These are phyloP conservation scores for Scaptomyza pallida DNA, from an alignment of 1,140 invertebrate genomes.

Conservation along the genomic window DNA sequence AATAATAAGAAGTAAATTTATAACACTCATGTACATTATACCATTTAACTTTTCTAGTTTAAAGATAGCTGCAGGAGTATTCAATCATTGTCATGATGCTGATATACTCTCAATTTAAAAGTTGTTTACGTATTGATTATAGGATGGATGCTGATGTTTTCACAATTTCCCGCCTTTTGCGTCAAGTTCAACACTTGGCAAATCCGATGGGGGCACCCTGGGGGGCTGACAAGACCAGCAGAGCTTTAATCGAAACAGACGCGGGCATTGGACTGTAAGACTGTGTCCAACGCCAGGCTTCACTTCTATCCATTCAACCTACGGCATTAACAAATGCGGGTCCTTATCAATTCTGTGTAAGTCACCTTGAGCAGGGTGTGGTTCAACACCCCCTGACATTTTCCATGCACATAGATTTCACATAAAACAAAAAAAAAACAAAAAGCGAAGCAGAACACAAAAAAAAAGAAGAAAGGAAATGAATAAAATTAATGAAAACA, in stretches of 20 bases:
- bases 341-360: background rate
- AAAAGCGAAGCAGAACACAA: background rate
- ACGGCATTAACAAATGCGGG: background rate
- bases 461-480: background rate
- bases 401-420: background rate
- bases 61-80: too few relatives aligned
- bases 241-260: background rate
- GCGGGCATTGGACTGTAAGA: background rate
- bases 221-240: background rate
- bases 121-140: background rate
- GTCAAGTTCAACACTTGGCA: background rate
- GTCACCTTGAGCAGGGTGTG: slow-evolving; percentile 17
- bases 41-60: too few relatives aligned
- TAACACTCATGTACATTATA: too few relatives aligned
- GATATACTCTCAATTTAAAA: background rate
- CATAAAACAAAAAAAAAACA: slow-evolving; percentile 1
- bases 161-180: background rate
- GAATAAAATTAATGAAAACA: slow-evolving; percentile 6
- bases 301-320: background rate
- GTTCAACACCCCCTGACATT: slow-evolving; percentile 9
- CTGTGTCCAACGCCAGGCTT: background rate
- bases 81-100: background rate
- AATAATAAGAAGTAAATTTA: too few relatives aligned
- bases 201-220: background rate
- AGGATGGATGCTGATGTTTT: background rate